Base-by-base conservation (phyloP, 2,888 invertebrate species). In the Prenolepis imparis region DNA sequence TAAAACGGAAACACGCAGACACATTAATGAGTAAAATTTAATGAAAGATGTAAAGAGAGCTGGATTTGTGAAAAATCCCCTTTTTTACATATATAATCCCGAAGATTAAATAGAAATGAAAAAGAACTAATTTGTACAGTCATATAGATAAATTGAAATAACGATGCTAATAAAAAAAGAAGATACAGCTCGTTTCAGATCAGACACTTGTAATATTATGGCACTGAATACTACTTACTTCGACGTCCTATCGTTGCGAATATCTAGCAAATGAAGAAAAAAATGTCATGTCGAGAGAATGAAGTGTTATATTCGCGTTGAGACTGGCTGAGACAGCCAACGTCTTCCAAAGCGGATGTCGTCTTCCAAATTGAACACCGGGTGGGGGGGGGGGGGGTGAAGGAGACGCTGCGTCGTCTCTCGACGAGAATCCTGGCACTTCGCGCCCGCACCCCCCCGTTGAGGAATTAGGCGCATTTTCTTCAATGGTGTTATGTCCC, bases 391-490 rank as follows among this genome's bases (percentile, higher is more conserved):
- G n/a, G n/a, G n/a, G n/a, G n/a, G n/a, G n/a, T n/a, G n/a, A n/a
- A n/a, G n/a, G n/a, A n/a, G n/a, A n/a, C n/a, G n/a, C n/a, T n/a
- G n/a, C n/a, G n/a, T n/a, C n/a, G n/a, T n/a, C n/a, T n/a, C n/a
- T n/a, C n/a, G n/a, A 66, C 39, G 12, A 28, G 28, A 28, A 28
- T 28, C 15, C 39, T n/a, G 8, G 24, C 64, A 28, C 67, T 77
- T 52, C 18, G 44, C n/a, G n/a, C n/a, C n/a, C n/a, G n/a, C n/a
- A n/a, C n/a, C n/a, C n/a, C 48, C 18, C 9, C 11, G 41, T 68
- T 61, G 39, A 57, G 28, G 44, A 44, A 80, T 75, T 74, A 78
- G 78, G 44, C 39, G 52, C 24, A 21, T 36, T 61, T 72, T 73
- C 32, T 48, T 59, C 64, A 9, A 28, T 28, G 28, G 64, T 57